Base-by-base conservation (phyloP, 1,140 invertebrate genomes). In the Wiebesia pumilae region DNA sequence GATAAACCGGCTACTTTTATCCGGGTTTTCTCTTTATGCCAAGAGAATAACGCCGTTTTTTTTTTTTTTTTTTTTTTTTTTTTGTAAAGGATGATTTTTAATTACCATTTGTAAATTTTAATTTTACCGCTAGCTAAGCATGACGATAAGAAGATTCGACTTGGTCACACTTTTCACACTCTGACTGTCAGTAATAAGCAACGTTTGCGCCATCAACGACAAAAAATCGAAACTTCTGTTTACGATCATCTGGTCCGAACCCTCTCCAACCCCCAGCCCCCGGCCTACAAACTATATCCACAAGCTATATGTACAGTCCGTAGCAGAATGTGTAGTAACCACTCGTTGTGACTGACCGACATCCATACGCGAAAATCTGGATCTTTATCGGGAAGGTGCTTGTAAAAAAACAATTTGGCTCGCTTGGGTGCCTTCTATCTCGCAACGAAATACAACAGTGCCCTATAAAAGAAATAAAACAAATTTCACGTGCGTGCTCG, bases 161-260 rank as follows among this genome's bases (percentile, higher is more conserved):
- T n/a, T n/a, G n/a, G 19, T 16, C 51, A 54, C 19, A 19, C 19
- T 16, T 54, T 10, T 54, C 9, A 16, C 10, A 1, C 6, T 19
- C 10, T 54, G 6, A 54, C 19, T 54, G 51, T 54, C 51, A 54
- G 19, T 16, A 54, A 14, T 19, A 19, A 16, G 19, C 51, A 16
- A 10, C 51, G 30, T 27, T 19, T 16, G 79, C 79, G 84, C 84
- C 84, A 75, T 43, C 84, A n/a, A 10, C 79, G 79, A n/a, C 51
- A 6, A 21, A 65, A 65, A 77, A 81, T 65, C 79, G 24, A 86
- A 86, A 51, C 79, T 81, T 6, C 65, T 71, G 84, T 81, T 86
- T 86, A 86, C 84, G 79, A 86, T 86, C 67, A 85, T 81, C 78
- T 81, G 78, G 75, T n/a, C 71, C 16, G 33, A 16, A 30, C 14